Percentiles rank a stretch among this genome's conserved stretches.
Evolutionary conservation across 2,888 invertebrate genomes (phyloP).

Genomic region (Drosophila nr. fundita): DNA sequence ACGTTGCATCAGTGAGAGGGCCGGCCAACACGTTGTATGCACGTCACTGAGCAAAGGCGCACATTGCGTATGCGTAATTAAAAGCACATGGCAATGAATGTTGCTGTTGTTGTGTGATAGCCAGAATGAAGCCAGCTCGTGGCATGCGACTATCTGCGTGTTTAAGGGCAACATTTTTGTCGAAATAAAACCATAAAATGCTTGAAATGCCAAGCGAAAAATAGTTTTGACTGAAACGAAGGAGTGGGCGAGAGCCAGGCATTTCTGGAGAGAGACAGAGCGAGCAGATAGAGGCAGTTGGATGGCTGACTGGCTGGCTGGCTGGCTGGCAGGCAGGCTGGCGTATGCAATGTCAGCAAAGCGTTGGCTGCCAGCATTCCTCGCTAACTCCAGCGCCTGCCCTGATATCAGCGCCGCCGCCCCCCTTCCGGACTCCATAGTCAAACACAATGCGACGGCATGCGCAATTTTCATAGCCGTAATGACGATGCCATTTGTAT

Average conservation of each 20-base stretch:
- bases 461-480: conserved; percentile 76
- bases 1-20: neutral
- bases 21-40: conserved; percentile 1
- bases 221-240: conserved; percentile 71
- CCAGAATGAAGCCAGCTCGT: conserved; percentile 42
- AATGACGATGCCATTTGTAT: conserved; percentile 59
- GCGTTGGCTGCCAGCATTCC: conserved; percentile 41
- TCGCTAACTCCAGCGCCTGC: conserved; percentile 7
- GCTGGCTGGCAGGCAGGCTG: conserved; percentile 9
- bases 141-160: conserved; percentile 73
- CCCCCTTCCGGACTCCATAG: conserved; percentile 35
- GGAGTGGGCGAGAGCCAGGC: conserved; percentile 6
- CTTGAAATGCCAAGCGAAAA: conserved; percentile 80
- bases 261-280: neutral
- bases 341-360: conserved; percentile 71
- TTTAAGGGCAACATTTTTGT: conserved; percentile 76
- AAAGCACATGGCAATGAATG: conserved; percentile 63
- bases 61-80: conserved; percentile 65
- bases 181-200: conserved; percentile 79
- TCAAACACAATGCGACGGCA: conserved; percentile 74
- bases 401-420: neutral
- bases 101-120: conserved; percentile 31
- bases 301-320: neutral
- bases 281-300: conserved; percentile 5
- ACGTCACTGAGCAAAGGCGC: neutral